Evolutionary conservation across 2,888 invertebrate species (phyloP), one percentile per base, ranked within the genome.

Genomic region (Alloplasta piceator): DNA sequence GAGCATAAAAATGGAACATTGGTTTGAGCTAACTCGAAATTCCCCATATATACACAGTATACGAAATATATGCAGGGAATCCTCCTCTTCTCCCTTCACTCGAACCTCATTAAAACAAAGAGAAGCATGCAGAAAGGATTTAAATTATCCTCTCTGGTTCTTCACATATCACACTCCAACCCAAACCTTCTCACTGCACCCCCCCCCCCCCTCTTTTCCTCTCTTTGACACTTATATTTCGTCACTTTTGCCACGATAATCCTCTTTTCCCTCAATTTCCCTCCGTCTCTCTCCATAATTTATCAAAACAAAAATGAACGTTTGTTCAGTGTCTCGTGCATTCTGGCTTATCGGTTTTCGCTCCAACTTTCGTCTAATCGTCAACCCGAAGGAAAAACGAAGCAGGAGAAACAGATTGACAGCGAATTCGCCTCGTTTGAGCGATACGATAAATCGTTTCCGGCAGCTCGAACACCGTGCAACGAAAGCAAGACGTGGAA

Each of bases 401-500:
- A n/a, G n/a, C n/a, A n/a, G n/a, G n/a, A n/a, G 41, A 56, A 55
- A 26, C 26, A 56, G 63, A 55, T 77, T 70, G 64, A 56, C 14
- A 58, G 55, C 16, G 60, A 39, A 78, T 63, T 61, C 41, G 48
- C 61, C 56, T 43, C 16, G 36, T 71, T 76, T 4, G 52, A 16
- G 9, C 14, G 61, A 63, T 61, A 58, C 73, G 80, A 80, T 68
- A 58, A 58, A 43, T 46, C 55, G 26, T 77, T 80, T 82, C 82
- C 82, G 82, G 80, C 67, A 75, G 46, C 67, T 80, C 50, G 60
- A 55, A 64, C 77, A 64, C 70, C 68, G 55, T 9, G 67, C 71
- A 38, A 14, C 71, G 68, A 14, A 71, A 60, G 67, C 78, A 72
- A 76, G 81, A 83, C 81, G 81, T 76, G 81, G 83, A 83, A 78